A percentile compares a stretch with the other conserved stretches of the same genome.
phyloP scores from a whole-genome alignment of 2,113 vertebrate species.

The Podarcis cretensis region DNA sequence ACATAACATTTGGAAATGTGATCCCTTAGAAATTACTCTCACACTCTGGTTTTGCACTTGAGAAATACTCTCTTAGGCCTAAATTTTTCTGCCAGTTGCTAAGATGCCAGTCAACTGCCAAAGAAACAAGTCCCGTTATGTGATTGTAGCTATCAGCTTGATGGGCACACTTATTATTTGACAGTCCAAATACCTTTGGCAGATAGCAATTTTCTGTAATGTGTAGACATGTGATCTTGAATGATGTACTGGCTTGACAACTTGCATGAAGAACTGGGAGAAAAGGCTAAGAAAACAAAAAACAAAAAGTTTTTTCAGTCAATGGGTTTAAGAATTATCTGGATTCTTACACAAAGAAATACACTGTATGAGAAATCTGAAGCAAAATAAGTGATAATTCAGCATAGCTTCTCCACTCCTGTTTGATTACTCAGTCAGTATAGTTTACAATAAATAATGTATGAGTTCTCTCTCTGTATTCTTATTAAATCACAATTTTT shows the following conservation, averaged over 20 bases:
- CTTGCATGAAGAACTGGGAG: conserved; percentile 63
- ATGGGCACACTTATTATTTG: conserved; percentile 33
- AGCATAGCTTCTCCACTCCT: conserved; percentile 48
- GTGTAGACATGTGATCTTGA: conserved; percentile 61
- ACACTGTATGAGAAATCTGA: conserved; percentile 45
- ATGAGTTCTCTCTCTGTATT: conserved; percentile 55
- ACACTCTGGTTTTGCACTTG: conserved; percentile 31
- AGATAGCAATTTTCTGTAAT: conserved; percentile 67
- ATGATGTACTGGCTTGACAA: conserved; percentile 71
- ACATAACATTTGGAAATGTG: not conserved
- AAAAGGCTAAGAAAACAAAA: conserved; percentile 43
- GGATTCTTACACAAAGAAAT: conserved; percentile 49
- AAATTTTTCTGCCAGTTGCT: conserved; percentile 34
- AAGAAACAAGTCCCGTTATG: conserved; percentile 12
- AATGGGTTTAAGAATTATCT: conserved; percentile 42
- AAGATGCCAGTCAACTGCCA: conserved; percentile 26
- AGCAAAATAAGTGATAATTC: conserved; percentile 52
- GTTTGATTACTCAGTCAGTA: conserved; percentile 61
- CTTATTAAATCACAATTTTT: conserved; percentile 65
- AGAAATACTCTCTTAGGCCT: not conserved
- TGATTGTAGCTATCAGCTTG: conserved; percentile 47
- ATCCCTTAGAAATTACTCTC: not conserved
- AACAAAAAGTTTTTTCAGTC: conserved; percentile 51
- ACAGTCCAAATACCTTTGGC: conserved; percentile 61
- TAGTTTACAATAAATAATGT: conserved; percentile 56